phyloP scores from a whole-genome alignment of 2,797 vertebrate species.

The Taenioides sp. region DNA sequence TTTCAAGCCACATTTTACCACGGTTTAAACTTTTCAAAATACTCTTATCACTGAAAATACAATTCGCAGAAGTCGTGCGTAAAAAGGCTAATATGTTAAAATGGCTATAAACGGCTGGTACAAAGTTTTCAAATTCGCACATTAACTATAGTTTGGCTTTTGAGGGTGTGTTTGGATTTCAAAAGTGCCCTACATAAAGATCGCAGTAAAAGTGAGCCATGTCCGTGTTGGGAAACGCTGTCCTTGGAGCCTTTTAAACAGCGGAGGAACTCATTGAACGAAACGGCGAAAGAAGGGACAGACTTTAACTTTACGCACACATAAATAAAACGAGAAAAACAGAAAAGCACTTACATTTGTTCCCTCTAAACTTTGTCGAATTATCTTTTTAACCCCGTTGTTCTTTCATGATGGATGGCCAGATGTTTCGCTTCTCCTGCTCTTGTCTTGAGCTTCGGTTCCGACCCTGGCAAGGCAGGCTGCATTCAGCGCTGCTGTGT shows the following conservation, averaged over 20 bases:
- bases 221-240: constrained; percentile 67
- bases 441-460: constrained; percentile 74
- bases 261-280: constrained; percentile 74
- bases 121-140: not conserved
- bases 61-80: not conserved
- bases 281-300: constrained; percentile 43
- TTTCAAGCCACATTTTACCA: not conserved
- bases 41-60: not conserved
- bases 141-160: not conserved
- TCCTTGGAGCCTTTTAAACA: constrained; percentile 73
- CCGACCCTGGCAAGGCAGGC: constrained; percentile 77
- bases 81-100: not conserved
- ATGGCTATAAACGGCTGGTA: not conserved
- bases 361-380: constrained; percentile 41
- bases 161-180: not conserved
- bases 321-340: constrained; percentile 26
- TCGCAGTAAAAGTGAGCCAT: constrained; percentile 59
- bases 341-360: constrained; percentile 70
- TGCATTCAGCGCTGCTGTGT: constrained; percentile 80
- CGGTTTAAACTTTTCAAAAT: constrained; percentile 27
- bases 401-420: constrained; percentile 80
- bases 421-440: constrained; percentile 80
- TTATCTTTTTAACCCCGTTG: constrained; percentile 52
- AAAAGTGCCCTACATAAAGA: constrained; percentile 31
- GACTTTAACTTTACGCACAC: constrained; percentile 74